Evolutionary conservation across 1,140 invertebrate genomes (phyloP).

Genomic region (Plodia interpunctella): DNA sequence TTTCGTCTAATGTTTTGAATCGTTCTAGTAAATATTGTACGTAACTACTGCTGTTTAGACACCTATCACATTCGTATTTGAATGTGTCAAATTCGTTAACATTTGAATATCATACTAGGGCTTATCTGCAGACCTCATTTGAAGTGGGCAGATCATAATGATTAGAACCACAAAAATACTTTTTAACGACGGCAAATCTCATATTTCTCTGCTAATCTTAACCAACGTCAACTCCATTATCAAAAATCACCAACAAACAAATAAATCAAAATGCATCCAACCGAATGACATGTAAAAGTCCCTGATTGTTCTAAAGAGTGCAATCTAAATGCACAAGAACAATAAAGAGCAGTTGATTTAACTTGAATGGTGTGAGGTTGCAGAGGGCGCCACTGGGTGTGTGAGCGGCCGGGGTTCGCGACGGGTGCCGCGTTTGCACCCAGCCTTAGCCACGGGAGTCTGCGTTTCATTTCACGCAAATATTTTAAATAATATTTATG

Average conservation of each 20-base stretch:
- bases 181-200: too few species aligned
- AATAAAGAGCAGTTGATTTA: constrained; percentile 3
- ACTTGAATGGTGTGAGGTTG: constrained; percentile 1
- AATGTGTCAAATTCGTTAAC: too few species aligned
- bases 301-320: not conserved
- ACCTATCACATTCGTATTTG: too few species aligned
- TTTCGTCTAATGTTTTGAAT: too few species aligned
- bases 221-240: too few species aligned
- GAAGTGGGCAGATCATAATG: too few species aligned
- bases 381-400: not conserved
- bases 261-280: constrained; percentile 1
- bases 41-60: too few species aligned
- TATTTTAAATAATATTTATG: not conserved
- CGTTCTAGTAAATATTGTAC: too few species aligned
- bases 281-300: not conserved
- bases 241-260: constrained; percentile 4
- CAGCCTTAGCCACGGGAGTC: not conserved
- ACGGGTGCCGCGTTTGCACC: not conserved
- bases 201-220: too few species aligned
- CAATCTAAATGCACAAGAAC: constrained; percentile 1
- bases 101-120: too few species aligned
- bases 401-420: not conserved
- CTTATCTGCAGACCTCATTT: too few species aligned
- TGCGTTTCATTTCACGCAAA: not conserved
- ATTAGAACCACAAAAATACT: too few species aligned